phyloP scores from a whole-genome alignment of 2,113 vertebrate genomes.

The Lepus americanus region DNA sequence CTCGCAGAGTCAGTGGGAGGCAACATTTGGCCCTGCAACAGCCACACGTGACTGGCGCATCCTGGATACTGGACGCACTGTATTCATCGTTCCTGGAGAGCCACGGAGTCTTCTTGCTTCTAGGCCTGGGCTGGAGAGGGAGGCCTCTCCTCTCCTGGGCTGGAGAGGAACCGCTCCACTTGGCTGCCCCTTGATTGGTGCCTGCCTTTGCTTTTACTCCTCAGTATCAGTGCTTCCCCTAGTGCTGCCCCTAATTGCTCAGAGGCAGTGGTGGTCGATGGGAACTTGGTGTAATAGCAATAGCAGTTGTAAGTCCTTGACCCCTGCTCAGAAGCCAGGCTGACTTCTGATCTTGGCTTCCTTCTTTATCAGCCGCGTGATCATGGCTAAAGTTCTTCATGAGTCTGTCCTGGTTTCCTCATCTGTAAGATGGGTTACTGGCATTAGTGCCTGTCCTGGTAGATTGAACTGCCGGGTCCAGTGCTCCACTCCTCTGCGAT shows the following conservation, averaged over 20 bases:
- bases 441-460: too few species aligned
- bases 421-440: neutral
- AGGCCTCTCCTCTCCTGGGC: neutral
- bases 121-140: neutral
- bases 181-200: neutral
- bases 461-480: neutral
- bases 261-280: too few species aligned
- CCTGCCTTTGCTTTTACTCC: neutral
- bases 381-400: neutral
- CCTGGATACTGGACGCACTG: neutral
- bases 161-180: neutral
- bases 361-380: too few species aligned
- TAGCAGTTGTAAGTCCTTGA: neutral
- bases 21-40: neutral
- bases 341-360: neutral
- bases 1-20: neutral
- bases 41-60: neutral
- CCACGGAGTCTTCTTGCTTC: neutral
- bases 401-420: neutral
- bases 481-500: neutral
- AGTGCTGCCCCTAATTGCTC: too few species aligned
- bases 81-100: slow-evolving; percentile 7
- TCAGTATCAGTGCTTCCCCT: neutral
- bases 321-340: neutral
- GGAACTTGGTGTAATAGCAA: too few species aligned